Evolutionary conservation across 2,113 vertebrate genomes (phyloP), one percentile per base, ranked within the genome.

Genomic region (Crocuta crocuta): DNA sequence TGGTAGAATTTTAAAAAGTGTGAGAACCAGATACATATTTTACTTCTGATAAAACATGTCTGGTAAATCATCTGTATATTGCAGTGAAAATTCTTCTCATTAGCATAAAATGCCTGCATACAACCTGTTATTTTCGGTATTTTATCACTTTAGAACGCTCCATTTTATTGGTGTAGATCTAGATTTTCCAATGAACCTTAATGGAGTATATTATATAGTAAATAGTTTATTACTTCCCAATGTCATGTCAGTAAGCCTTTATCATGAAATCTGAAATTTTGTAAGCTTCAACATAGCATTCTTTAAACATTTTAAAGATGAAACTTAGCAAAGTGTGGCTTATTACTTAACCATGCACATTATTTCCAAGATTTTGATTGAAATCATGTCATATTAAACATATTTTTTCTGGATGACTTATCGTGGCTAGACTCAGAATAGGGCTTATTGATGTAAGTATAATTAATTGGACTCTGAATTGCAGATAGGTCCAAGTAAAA

Each of bases 291-390:
- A 65, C 23, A 53, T 17, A 66, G 0, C 8, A 66, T 83, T 71
- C 19, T 58, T 89, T 79, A 79, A 58, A 86, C 7, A 96, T 39
- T 39, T 39, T 39, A 39, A 39, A 16, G 66, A 82, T 39, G 0
- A 58, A 91, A 6, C 3, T 89, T 65, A 43, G 19, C 66, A 33
- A 95, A 78, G 10, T 82, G 2, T 9, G 76, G 12, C 35, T 81
- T 53, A 85, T 39, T 79, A 80, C 7, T 78, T 45, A 91, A 39
- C 21, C n/a, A 91, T 58, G 31, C 5, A 73, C 43, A 65, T 10
- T 70, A 89, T 89, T 61, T 96, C 26, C n/a, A 94, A 89, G 13
- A 7, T 86, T 97, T 89, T 71, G 26, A 71, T 63, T 92, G 80
- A 92, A 80, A 83, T 73, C 4, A 1, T 50, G 13, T 68, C 17